Base-by-base conservation (phyloP, 2,888 invertebrate species). In the Mactromeris polynyma region DNA sequence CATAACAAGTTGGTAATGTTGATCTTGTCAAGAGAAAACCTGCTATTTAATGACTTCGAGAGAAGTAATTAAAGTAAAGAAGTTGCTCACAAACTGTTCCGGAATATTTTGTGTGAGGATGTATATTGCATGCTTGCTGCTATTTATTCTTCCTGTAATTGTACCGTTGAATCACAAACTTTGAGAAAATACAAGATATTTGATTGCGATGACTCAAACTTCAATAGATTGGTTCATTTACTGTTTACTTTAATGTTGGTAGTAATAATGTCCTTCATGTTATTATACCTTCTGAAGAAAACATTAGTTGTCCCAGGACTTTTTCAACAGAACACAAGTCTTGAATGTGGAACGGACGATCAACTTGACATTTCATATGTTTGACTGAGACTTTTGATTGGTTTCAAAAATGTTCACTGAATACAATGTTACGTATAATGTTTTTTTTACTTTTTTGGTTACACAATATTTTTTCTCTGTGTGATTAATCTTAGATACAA, bases 181-280 rank as follows among this genome's bases (percentile, higher is more conserved):
- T 36, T 14, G 73, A 73, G 73, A 73, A 9, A 73, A 73, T 36
- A 36, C 36, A 73, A 33, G 36, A 36, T 73, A 33, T 33, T 36
- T 19, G 11, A 73, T 33, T 36, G 33, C n/a, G 78, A 84, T 84
- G 84, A 84, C 78, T 84, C 84, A 84, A 84, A 42, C 36, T 11
- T 36, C 11, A 36, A 33, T 73, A 33, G 73, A 73, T 73, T 73
- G 36, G 17, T 73, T 73, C 73, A 73, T 73, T 73, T 73, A 73
- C 73, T 73, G n/a, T n/a, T n/a, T n/a, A n/a, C 17, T 19, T 33
- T 33, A 73, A 73, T 73, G 73, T 73, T 9, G 36, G 40, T 7
- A 42, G 79, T n/a, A 42, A 14, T 79, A 79, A 79, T 79, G 79
- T 79, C n/a, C n/a, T 33, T 33, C 9, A 33, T 33, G 73, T 36